phyloP scores from a whole-genome alignment of 2,797 vertebrate species.

The Euphonia xanthogaster region DNA sequence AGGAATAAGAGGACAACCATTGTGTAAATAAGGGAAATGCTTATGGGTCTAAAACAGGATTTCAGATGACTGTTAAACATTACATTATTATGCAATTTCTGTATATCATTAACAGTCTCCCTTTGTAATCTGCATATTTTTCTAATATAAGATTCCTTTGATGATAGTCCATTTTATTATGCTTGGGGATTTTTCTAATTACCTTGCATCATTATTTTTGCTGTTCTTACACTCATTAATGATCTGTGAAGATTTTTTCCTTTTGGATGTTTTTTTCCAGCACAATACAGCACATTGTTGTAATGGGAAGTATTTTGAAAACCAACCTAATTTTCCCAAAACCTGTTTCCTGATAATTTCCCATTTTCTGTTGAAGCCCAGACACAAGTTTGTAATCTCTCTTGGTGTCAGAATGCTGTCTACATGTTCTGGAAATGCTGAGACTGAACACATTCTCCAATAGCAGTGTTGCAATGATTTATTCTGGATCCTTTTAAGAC shows the following conservation, averaged over 20 bases:
- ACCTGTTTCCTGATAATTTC: background rate
- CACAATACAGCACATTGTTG: background rate
- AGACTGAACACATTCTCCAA: background rate
- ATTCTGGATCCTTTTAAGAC: background rate
- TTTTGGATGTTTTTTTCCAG: background rate
- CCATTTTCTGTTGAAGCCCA: background rate
- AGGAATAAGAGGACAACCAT: background rate
- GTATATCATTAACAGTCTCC: background rate
- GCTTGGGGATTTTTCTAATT: background rate
- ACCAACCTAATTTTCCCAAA: background rate
- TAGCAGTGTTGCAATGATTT: background rate
- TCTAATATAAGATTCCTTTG: background rate
- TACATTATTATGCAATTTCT: background rate
- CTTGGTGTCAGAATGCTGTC: background rate
- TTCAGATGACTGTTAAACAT: background rate
- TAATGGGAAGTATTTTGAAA: background rate
- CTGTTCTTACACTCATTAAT: background rate
- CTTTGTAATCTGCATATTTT: constrained; percentile 12
- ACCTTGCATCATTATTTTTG: background rate
- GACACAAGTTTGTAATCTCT: background rate
- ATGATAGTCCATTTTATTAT: background rate
- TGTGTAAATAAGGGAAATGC: background rate
- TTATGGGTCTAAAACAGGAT: background rate
- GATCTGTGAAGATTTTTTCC: background rate
- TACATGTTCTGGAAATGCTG: background rate